Evolutionary conservation across 2,113 vertebrate species (phyloP).

Genomic region (Callopanchax toddi): DNA sequence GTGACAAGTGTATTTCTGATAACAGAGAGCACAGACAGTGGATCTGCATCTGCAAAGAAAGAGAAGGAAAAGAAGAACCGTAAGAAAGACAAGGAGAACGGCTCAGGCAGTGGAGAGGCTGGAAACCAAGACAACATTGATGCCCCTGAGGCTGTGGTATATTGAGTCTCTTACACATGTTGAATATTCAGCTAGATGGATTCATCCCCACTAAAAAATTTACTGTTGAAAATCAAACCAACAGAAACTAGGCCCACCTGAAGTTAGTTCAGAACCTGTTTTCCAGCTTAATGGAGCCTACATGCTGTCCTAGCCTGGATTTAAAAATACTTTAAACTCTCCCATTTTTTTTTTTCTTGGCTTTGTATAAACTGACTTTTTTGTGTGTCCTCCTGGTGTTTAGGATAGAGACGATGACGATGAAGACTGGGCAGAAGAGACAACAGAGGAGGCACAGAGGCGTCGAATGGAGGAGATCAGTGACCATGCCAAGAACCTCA

Average conservation of each 20-base stretch:
- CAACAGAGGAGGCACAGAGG: slow-evolving; percentile 94
- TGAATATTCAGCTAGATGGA: no score
- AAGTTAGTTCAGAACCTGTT: no score
- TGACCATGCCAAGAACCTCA: slow-evolving; percentile 94
- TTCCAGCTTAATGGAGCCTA: no score
- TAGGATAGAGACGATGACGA: slow-evolving; percentile 92
- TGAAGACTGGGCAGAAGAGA: slow-evolving; percentile 98
- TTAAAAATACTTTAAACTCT: no score
- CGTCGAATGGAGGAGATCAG: slow-evolving; percentile 98
- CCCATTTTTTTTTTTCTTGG: no score
- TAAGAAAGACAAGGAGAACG: slow-evolving; percentile 98
- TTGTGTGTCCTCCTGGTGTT: background rate
- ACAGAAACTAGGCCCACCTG: no score
- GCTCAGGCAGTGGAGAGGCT: slow-evolving; percentile 89
- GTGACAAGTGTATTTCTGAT: background rate
- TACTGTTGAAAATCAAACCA: no score
- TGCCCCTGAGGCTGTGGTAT: slow-evolving; percentile 89
- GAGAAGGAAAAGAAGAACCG: slow-evolving; percentile 97
- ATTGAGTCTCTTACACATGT: slow-evolving; percentile 7
- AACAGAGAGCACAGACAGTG: slow-evolving; percentile 87
- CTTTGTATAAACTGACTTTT: background rate
- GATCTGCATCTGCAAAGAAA: slow-evolving; percentile 91
- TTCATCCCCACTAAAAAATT: no score
- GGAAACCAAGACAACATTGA: slow-evolving; percentile 85
- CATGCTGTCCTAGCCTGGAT: no score